phyloP scores from a whole-genome alignment of 2,113 vertebrate genomes.

The Athene cunicularia region DNA sequence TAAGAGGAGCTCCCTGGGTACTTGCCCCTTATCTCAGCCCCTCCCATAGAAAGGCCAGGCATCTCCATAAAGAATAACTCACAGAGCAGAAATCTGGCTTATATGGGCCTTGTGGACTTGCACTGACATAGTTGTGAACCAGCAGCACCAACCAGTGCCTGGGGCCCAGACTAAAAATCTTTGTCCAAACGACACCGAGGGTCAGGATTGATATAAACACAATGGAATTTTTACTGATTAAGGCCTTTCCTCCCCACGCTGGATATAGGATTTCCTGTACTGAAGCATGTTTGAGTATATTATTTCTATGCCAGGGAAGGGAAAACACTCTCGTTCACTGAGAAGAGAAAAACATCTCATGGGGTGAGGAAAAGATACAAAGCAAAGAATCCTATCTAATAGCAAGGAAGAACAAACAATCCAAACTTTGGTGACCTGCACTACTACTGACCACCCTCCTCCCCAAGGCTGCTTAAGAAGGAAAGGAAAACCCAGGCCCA shows the following conservation, averaged over 20 bases:
- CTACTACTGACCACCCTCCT: neutral
- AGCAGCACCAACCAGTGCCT: neutral
- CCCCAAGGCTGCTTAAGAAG: neutral
- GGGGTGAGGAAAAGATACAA: neutral
- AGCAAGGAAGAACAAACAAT: neutral
- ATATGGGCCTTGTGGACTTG: neutral
- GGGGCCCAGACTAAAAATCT: neutral
- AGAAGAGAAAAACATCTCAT: neutral
- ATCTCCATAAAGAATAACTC: neutral
- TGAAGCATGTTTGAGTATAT: conserved; percentile 9
- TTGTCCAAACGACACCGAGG: neutral
- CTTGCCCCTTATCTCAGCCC: neutral
- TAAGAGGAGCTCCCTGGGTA: neutral
- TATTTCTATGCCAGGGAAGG: conserved; percentile 46
- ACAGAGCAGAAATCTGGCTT: neutral
- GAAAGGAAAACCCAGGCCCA: neutral
- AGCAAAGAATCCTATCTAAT: neutral
- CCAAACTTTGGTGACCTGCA: neutral
- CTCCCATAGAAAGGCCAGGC: neutral
- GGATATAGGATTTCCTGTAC: conserved; percentile 59
- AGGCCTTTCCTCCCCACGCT: neutral
- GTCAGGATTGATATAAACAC: conserved; percentile 60
- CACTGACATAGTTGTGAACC: neutral
- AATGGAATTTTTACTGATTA: conserved; percentile 66
- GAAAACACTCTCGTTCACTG: neutral